Evolutionary conservation across 2,888 invertebrate genomes (phyloP).

Genomic region (Drosophila paucipuncta): DNA sequence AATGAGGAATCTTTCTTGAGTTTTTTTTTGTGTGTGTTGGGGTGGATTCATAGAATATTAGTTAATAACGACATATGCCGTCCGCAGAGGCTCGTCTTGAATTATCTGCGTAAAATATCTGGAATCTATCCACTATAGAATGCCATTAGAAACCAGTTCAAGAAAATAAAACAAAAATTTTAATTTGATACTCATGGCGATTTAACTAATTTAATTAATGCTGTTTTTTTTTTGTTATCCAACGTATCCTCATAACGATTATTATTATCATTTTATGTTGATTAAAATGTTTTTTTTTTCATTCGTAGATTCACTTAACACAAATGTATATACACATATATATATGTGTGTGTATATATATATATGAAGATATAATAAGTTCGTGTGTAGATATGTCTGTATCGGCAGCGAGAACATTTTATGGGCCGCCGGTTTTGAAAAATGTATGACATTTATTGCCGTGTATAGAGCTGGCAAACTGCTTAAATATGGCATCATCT

Average conservation of each 20-base stretch:
- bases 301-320: slow-evolving; percentile 16
- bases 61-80: not conserved
- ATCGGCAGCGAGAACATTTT: slow-evolving; percentile 44
- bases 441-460: slow-evolving; percentile 48
- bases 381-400: slow-evolving; percentile 1
- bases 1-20: not conserved
- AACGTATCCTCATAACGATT: slow-evolving; percentile 55
- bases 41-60: not conserved
- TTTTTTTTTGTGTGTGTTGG: not conserved
- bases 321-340: not conserved
- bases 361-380: slow-evolving; percentile 2
- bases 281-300: slow-evolving; percentile 21
- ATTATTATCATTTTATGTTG: slow-evolving; percentile 62
- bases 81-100: slow-evolving; percentile 45
- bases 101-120: slow-evolving; percentile 26
- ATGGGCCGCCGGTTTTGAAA: slow-evolving; percentile 47
- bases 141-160: slow-evolving; percentile 26
- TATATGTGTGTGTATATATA: not conserved
- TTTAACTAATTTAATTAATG: slow-evolving; percentile 76
- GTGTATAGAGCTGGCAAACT: slow-evolving; percentile 27
- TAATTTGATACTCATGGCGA: slow-evolving; percentile 71
- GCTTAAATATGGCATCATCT: slow-evolving; percentile 47
- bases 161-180: slow-evolving; percentile 47
- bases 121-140: slow-evolving; percentile 6
- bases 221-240: slow-evolving; percentile 41